These are phyloP conservation scores for Bathynomus jamesi DNA, from an alignment of 1,140 invertebrate genomes.

Conservation along the genomic window DNA sequence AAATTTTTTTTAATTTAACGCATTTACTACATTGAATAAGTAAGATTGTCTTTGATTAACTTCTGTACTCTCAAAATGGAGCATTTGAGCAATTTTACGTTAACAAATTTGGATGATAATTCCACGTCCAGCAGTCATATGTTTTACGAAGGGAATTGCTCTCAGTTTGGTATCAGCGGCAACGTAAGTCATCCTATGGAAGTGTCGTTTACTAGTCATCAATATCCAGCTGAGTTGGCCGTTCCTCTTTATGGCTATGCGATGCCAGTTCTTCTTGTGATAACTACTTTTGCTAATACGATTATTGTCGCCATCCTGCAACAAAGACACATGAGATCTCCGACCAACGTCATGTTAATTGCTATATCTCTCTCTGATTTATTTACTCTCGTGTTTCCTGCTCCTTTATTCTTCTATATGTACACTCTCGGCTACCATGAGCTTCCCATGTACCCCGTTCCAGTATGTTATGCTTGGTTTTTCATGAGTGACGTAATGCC, in stretches of 20 bases:
- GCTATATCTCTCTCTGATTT: conserved; percentile 89
- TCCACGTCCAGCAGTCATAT: neutral
- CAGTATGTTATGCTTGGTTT: conserved; percentile 67
- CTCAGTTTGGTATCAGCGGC: neutral
- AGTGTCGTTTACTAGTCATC: neutral
- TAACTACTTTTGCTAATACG: conserved; percentile 84
- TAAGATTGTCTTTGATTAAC: neutral
- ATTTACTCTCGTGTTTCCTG: conserved; percentile 79
- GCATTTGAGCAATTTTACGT: neutral
- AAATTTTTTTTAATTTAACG: neutral
- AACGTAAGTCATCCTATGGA: neutral
- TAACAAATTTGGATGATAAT: neutral
- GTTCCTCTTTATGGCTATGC: conserved; percentile 61
- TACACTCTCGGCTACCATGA: conserved; percentile 79
- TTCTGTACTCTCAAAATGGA: neutral
- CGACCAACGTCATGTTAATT: conserved; percentile 60
- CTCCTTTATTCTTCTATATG: conserved; percentile 77
- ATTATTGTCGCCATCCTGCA: conserved; percentile 66
- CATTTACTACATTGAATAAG: neutral
- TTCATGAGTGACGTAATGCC: conserved; percentile 70
- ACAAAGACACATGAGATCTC: conserved; percentile 56
- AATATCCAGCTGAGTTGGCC: neutral
- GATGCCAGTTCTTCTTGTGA: conserved; percentile 71
- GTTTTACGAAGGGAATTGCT: neutral
- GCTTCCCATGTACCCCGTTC: conserved; percentile 58